phyloP scores from a whole-genome alignment of 2,113 vertebrate genomes.

The Chaenogobius annularis region DNA sequence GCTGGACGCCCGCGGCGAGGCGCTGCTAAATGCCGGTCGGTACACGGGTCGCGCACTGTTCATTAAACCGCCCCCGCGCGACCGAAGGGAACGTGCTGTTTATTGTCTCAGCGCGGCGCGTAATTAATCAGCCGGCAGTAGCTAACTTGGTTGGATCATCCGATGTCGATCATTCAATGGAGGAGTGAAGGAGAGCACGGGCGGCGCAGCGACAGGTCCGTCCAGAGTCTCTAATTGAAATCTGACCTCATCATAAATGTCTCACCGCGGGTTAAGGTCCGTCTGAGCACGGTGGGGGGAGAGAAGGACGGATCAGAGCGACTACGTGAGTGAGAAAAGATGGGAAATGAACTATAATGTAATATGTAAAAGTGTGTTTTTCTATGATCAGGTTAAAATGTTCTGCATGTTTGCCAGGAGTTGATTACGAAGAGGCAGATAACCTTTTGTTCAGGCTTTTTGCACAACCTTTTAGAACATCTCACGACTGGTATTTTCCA shows the following conservation, averaged over 20 bases:
- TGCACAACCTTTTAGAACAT: too few relatives aligned
- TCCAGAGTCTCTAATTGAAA: conserved; percentile 20
- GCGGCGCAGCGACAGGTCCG: conserved; percentile 29
- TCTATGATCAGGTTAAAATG: background rate
- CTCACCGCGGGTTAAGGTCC: conserved; percentile 13
- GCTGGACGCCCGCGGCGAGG: conserved; percentile 42
- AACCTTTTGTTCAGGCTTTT: too few relatives aligned
- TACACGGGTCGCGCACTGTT: conserved; percentile 39
- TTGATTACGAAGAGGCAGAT: too few relatives aligned
- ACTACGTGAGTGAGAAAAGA: background rate
- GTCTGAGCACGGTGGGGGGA: background rate
- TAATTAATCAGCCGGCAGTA: conserved; percentile 60
- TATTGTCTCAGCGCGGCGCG: conserved; percentile 51
- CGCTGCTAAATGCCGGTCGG: conserved; percentile 49
- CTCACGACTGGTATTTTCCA: too few relatives aligned
- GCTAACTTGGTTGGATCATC: conserved; percentile 70
- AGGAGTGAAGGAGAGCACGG: conserved; percentile 35
- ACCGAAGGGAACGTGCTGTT: conserved; percentile 33
- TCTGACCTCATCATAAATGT: conserved; percentile 46
- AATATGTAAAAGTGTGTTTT: too few relatives aligned
- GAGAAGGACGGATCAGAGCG: background rate
- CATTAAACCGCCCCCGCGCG: conserved; percentile 58
- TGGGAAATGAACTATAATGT: background rate
- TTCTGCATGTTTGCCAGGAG: too few relatives aligned
- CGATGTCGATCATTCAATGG: conserved; percentile 51